Percentiles rank a stretch among this genome's conserved stretches.
Evolutionary conservation across 2,113 vertebrate genomes (phyloP).

Genomic region (Lepisosteus oculatus): DNA sequence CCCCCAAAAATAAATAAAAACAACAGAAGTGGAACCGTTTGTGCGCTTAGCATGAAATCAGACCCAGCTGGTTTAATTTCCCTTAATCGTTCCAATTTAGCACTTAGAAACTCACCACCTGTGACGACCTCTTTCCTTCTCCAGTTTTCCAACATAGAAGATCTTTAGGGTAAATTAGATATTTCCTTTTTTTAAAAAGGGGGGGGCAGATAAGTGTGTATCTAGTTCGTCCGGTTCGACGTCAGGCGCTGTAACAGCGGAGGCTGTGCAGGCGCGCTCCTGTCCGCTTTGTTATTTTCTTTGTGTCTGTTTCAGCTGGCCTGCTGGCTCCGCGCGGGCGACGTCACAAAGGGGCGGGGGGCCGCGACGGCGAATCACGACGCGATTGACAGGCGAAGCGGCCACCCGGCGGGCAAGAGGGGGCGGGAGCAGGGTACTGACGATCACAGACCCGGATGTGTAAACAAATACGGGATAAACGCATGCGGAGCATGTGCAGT

Average conservation of each 20-base stretch:
- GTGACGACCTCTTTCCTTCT: too few species aligned
- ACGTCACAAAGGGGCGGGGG: constrained; percentile 54
- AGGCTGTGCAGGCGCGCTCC: constrained; percentile 41
- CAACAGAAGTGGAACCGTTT: too few species aligned
- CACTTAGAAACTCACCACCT: too few species aligned
- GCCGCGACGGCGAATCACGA: constrained; percentile 26
- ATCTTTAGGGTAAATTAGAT: too few species aligned
- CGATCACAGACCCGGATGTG: constrained; percentile 69
- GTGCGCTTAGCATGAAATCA: too few species aligned
- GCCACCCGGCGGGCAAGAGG: constrained; percentile 38
- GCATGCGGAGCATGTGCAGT: constrained; percentile 28
- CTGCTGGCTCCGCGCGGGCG: constrained; percentile 52
- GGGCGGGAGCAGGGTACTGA: constrained; percentile 27
- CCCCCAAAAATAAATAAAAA: too few species aligned
- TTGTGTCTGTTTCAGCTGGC: constrained; percentile 61
- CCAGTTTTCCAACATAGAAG: too few species aligned
- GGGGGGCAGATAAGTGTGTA: not conserved
- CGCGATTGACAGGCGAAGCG: constrained; percentile 33
- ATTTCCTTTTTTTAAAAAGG: too few species aligned
- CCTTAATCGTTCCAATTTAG: too few species aligned
- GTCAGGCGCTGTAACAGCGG: not conserved
- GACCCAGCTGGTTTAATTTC: too few species aligned
- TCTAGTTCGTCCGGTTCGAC: not conserved
- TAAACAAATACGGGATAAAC: constrained; percentile 74
- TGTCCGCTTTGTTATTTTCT: constrained; percentile 66